Base-by-base conservation (phyloP, 2,113 vertebrate species). In the Oncorhynchus gorbuscha region DNA sequence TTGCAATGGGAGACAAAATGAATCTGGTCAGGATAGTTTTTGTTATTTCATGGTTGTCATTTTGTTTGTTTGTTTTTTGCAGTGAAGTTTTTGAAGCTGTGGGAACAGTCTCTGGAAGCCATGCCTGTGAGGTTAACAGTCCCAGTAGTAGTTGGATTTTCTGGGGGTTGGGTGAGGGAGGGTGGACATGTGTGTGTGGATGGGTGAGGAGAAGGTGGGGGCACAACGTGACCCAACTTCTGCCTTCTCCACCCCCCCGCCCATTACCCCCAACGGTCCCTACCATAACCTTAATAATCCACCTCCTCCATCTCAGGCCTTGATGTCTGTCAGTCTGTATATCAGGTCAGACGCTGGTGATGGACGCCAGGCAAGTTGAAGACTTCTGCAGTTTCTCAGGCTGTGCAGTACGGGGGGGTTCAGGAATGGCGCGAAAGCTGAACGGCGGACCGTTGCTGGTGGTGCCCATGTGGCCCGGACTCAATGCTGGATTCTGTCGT, bases 341-440 rank as follows among this genome's bases (percentile, higher is more conserved):
- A n/a, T 62, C 86, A 84, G 85, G 88, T 99, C 96, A 99, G 95
- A 99, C 98, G 90, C 98, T 99, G 92, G 98, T 99, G 92, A 99
- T 97, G 93, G 98, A 99, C 92, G 98, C 97, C 92, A 99, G 94
- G 93, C 97, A 99, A 95, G 95, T 98, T 85, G 96, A 93, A 87
- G 97, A 94, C 95, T 99, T 99, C 95, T 97, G 97, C 84, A 99
- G 93, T 90, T 98, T 99, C 93, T 99, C 98, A 82, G 95, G 94
- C 91, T 98, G 97, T 1, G 91, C 92, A 68, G 93, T 82, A 11
- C 96, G 91, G 13, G 97, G 92, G 13, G 97, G 94, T 76, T 99
- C 97, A 24, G 95, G 90, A 84, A 95, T 90, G 73, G 96, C 92
- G 84, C 97, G 96, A 93, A 98, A 98, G 93, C 75, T 97, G 95